Percentiles rank a stretch among this genome's conserved stretches.
phyloP scores from a whole-genome alignment of 2,888 invertebrate genomes.

The Drosophila borealis region DNA sequence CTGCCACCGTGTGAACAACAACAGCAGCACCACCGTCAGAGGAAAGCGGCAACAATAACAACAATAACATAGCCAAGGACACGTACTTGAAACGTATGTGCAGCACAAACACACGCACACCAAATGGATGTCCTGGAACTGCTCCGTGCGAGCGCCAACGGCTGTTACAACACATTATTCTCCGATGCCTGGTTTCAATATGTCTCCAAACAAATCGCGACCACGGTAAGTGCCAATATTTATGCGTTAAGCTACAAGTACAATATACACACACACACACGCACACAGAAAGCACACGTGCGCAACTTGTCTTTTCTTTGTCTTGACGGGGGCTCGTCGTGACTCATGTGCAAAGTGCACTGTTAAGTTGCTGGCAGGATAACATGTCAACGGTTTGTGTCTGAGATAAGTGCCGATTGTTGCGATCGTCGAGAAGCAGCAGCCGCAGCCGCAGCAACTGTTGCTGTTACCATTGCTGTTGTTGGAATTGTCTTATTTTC shows the following conservation, averaged over 20 bases:
- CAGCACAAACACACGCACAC: constrained; percentile 13
- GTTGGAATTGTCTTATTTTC: constrained; percentile 4
- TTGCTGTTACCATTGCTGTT: constrained; percentile 3
- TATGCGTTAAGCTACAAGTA: background rate
- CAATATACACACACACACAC: background rate
- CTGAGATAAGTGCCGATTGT: constrained; percentile 6
- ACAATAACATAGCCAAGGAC: constrained; percentile 31
- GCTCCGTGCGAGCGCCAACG: constrained; percentile 71
- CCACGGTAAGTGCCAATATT: constrained; percentile 85
- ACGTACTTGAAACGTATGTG: constrained; percentile 6
- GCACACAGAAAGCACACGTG: background rate
- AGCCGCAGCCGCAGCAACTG: background rate
- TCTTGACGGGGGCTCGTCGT: constrained; percentile 40
- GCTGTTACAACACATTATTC: constrained; percentile 73
- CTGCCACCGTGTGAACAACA: constrained; percentile 20
- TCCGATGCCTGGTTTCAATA: constrained; percentile 86
- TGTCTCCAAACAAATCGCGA: constrained; percentile 86
- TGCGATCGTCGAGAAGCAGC: background rate
- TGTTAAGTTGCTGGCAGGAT: constrained; percentile 10
- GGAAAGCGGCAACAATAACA: constrained; percentile 13
- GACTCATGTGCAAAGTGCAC: constrained; percentile 28
- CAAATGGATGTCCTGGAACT: constrained; percentile 70
- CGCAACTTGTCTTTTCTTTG: constrained; percentile 27
- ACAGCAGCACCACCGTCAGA: constrained; percentile 4
- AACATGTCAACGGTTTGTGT: constrained; percentile 21